Conservation (phyloP, 2,888 invertebrate genomes). For the Mythimna loreyi region DNA sequence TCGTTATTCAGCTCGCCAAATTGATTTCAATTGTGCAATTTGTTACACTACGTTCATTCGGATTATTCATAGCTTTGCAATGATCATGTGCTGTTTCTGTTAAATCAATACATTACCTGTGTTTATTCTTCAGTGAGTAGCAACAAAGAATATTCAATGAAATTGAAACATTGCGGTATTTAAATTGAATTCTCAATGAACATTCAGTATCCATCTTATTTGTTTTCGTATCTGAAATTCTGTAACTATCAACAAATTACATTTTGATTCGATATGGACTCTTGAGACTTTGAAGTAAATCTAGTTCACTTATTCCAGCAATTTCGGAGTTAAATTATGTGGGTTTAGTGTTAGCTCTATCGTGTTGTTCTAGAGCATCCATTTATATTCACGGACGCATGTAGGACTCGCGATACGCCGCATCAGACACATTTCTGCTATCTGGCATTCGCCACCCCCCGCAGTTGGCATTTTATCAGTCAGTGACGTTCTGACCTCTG, state of each 20-base stretch:
- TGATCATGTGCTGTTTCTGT: constrained; percentile 13
- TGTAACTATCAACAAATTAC: constrained; percentile 18
- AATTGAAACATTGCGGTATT: constrained; percentile 31
- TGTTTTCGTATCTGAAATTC: constrained; percentile 15
- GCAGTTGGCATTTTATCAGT: constrained; percentile 66
- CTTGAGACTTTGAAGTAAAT: neutral
- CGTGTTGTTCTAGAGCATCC: neutral
- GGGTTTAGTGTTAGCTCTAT: constrained; percentile 24
- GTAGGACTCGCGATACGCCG: constrained; percentile 43
- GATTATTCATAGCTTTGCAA: constrained; percentile 34
- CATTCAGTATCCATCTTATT: constrained; percentile 22
- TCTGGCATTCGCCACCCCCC: constrained; percentile 48
- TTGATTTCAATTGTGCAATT: constrained; percentile 55
- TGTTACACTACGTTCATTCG: constrained; percentile 32
- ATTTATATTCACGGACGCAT: constrained; percentile 28
- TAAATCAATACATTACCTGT: constrained; percentile 16
- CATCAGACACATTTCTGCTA: constrained; percentile 44
- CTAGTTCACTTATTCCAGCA: constrained; percentile 23
- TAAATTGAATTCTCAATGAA: constrained; percentile 11
- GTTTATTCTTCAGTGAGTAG: constrained; percentile 5
- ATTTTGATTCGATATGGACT: constrained; percentile 1
- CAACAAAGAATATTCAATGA: constrained; percentile 27
- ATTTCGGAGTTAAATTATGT: constrained; percentile 17
- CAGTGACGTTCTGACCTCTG: constrained; percentile 68
- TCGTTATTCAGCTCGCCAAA: constrained; percentile 36